These are phyloP conservation scores for Gobiocypris rarus DNA, from an alignment of 2,113 vertebrate genomes.

Conservation along the genomic window DNA sequence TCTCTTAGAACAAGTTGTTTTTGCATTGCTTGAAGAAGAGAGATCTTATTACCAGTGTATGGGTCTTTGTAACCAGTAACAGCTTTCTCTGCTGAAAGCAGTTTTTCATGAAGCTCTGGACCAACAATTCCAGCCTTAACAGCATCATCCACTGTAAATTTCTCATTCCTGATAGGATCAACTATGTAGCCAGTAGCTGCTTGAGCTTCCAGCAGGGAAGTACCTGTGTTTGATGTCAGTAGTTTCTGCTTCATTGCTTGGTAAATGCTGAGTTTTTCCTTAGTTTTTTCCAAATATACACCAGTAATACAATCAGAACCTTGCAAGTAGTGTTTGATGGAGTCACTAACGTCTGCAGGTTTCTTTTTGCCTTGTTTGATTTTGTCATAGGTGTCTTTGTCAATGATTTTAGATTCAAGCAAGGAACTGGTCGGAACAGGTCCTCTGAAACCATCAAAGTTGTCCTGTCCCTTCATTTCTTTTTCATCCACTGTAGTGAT, in stretches of 20 bases:
- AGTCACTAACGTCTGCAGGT: slow-evolving; percentile 81
- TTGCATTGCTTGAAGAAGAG: slow-evolving; percentile 90
- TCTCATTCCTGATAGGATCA: slow-evolving; percentile 81
- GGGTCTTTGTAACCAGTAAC: slow-evolving; percentile 90
- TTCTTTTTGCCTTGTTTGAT: slow-evolving; percentile 85
- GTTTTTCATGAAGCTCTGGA: slow-evolving; percentile 83
- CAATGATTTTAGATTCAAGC: slow-evolving; percentile 83
- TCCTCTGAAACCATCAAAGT: slow-evolving; percentile 85
- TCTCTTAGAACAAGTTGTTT: slow-evolving; percentile 82
- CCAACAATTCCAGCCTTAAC: slow-evolving; percentile 87
- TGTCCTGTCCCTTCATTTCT: slow-evolving; percentile 76
- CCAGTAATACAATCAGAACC: slow-evolving; percentile 86
- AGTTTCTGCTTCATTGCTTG: slow-evolving; percentile 89
- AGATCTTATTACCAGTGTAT: slow-evolving; percentile 83
- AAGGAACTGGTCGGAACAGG: slow-evolving; percentile 84
- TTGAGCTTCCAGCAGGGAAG: slow-evolving; percentile 89
- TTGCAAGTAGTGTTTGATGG: slow-evolving; percentile 82
- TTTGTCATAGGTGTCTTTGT: slow-evolving; percentile 82
- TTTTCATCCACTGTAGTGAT: slow-evolving; percentile 88
- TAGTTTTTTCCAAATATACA: slow-evolving; percentile 80
- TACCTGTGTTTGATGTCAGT: slow-evolving; percentile 81
- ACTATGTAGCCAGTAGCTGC: slow-evolving; percentile 90
- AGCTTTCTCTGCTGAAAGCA: slow-evolving; percentile 87
- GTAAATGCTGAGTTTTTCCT: slow-evolving; percentile 89
- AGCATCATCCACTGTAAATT: slow-evolving; percentile 85